Base-by-base conservation (phyloP, 2,888 invertebrate genomes). In the Neria commutata region DNA sequence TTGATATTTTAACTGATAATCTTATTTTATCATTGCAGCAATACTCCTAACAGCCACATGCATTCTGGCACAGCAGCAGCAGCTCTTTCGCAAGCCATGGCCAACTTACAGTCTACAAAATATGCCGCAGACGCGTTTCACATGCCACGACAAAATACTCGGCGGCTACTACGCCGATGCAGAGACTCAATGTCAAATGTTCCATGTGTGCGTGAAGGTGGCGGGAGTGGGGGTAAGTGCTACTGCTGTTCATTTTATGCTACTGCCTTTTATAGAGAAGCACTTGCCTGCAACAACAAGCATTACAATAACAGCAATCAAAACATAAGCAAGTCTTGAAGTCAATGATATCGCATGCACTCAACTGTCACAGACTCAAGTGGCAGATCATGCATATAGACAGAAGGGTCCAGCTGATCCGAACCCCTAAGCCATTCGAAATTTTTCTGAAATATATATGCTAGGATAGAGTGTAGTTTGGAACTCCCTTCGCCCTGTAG, bases 81-180 rank as follows among this genome's bases (percentile, higher is more conserved):
- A 66, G 62, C 59, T 65, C 56, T 58, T 71, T 56, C 67, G 64
- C 62, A 77, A 74, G 60, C 82, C 82, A 67, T 81, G 79, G 79
- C 85, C 86, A 65, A 85, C 85, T 45, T 86, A 86, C 78, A 86
- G 85, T 71, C 75, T 85, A 73, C 84, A 86, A 71, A 83, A 84
- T 67, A 86, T 86, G 86, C 86, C 86, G 46, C 83, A 83, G 67
- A 82, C 82, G 57, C 70, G 88, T 70, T 94, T 94, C 83, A 88
- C 89, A 73, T 94, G 94, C 81, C 87, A 90, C 74, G 90, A 89
- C 68, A 91, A 93, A 79, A 92, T 93, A 75, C 86, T 93, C 55
- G 94, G 94, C 64, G 93, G 92, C 42, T 94, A 94, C 82, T 94
- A 94, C 79, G 93, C 93, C 34, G 93, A 94, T 82, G 87, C 89